phyloP scores from a whole-genome alignment of 2,888 invertebrate genomes.

The Poecilobothrus nobilitatus region DNA sequence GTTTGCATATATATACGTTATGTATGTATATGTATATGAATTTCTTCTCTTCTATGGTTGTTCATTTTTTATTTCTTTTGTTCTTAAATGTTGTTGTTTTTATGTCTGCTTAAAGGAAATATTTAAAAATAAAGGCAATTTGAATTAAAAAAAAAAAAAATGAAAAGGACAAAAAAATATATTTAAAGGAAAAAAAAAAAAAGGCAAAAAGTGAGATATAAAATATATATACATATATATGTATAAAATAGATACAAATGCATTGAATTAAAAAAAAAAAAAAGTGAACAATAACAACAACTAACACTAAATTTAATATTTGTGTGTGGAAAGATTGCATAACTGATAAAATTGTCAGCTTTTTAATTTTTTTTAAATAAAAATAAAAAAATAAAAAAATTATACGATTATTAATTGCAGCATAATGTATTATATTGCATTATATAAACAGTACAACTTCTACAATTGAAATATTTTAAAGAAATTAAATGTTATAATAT shows the following conservation, averaged over 20 bases:
- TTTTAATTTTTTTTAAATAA: background rate
- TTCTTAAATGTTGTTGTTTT: background rate
- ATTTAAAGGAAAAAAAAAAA: too few species aligned
- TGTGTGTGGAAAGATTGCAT: background rate
- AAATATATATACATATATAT: background rate
- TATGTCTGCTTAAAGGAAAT: background rate
- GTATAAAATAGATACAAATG: background rate
- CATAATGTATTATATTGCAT: too few species aligned
- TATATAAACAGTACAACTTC: too few species aligned
- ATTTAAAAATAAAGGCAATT: conserved; percentile 4
- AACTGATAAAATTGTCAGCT: background rate
- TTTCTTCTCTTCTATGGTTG: background rate
- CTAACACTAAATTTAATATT: background rate
- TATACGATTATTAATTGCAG: too few species aligned
- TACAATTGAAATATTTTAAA: too few species aligned
- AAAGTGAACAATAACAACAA: background rate
- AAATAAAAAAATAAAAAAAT: too few species aligned
- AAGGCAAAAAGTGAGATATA: background rate
- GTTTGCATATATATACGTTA: too few species aligned
- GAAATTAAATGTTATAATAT: too few species aligned
- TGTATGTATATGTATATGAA: background rate
- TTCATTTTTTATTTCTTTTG: background rate
- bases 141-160: background rate
- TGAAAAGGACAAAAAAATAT: background rate
- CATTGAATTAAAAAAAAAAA: background rate